Evolutionary conservation across 1,140 invertebrate species (phyloP), one percentile per base, ranked within the genome.

Genomic region (Drosophila kanapiae): DNA sequence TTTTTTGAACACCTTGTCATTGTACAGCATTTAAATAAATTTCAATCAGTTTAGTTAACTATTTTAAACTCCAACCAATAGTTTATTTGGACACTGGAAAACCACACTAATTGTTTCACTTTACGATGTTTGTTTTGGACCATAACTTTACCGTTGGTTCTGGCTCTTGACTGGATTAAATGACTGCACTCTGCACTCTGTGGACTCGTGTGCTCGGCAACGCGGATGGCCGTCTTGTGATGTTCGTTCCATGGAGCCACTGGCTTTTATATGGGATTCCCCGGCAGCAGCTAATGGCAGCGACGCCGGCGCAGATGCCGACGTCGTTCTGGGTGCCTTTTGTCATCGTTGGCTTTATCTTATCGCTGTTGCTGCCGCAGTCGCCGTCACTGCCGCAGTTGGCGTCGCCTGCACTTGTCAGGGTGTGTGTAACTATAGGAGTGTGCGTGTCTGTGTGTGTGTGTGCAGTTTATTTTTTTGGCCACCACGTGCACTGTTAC

Each of bases 201-300:
- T 56, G 64, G 62, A 60, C 58, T 80, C 76, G 85, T 75, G 65
- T 82, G 85, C 82, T 90, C 85, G 67, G 85, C 67, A 68, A 79
- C 85, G 85, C 85, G 85, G 63, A 76, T 90, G 74, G 71, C 78
- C 75, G 81, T 90, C 88, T 79, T 88, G 75, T 88, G 85, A 82
- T 88, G 85, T 59, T 90, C 78, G 64, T 64, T 79, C 70, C 65
- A 56, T 10, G 65, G 60, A 71, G 78, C 43, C 63, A 80, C 23
- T 47, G 77, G 59, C 85, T 90, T 88, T 88, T 88, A 88, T 88
- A 88, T 75, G 68, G 53, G 45, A 47, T 29, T 38, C 40, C 57
- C 45, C 45, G 75, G 40, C 56, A 38, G 48, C 75, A 70, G 23
- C 57, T 23, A 43, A 42, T n/a, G 58, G 40, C 63, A 43, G 53